These are phyloP conservation scores for Brachionichthys hirsutus DNA, from an alignment of 2,113 vertebrate species.

Conservation along the genomic window DNA sequence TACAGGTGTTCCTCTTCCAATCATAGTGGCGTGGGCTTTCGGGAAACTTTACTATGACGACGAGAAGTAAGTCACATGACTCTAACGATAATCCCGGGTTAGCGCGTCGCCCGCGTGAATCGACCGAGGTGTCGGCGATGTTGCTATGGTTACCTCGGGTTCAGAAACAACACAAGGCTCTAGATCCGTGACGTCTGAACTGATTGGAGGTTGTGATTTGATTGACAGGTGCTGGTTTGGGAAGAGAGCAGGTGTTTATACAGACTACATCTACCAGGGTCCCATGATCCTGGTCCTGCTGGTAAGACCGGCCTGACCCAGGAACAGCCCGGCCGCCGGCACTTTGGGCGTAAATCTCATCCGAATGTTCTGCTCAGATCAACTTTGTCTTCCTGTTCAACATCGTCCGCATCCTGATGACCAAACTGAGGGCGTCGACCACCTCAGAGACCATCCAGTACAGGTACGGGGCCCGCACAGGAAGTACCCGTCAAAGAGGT, in stretches of 20 bases:
- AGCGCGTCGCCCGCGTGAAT: too few relatives aligned
- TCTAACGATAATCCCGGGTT: too few relatives aligned
- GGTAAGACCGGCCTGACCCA: slow-evolving; percentile 80
- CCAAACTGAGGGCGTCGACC: slow-evolving; percentile 92
- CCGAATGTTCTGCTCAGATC: slow-evolving; percentile 77
- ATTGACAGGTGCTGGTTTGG: slow-evolving; percentile 95
- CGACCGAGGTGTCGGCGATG: too few relatives aligned
- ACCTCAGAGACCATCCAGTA: slow-evolving; percentile 92
- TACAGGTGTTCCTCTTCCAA: slow-evolving; percentile 90
- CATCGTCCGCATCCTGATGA: slow-evolving; percentile 96
- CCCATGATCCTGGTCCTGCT: slow-evolving; percentile 97
- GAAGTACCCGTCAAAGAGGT: too few relatives aligned
- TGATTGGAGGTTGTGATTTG: too few relatives aligned
- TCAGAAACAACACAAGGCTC: too few relatives aligned
- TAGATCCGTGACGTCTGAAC: too few relatives aligned
- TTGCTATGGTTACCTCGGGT: too few relatives aligned
- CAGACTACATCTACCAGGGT: slow-evolving; percentile 98
- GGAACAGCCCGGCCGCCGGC: background rate
- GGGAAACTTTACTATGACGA: slow-evolving; percentile 95
- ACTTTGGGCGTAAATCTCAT: too few relatives aligned
- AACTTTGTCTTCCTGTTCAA: slow-evolving; percentile 98
- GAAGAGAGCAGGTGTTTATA: slow-evolving; percentile 90
- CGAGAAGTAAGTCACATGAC: slow-evolving; percentile 83
- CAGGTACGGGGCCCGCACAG: slow-evolving; percentile 50
- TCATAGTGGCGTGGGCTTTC: slow-evolving; percentile 91